phyloP scores from a whole-genome alignment of 2,797 vertebrate genomes.

The Mormyrops boulengeri region DNA sequence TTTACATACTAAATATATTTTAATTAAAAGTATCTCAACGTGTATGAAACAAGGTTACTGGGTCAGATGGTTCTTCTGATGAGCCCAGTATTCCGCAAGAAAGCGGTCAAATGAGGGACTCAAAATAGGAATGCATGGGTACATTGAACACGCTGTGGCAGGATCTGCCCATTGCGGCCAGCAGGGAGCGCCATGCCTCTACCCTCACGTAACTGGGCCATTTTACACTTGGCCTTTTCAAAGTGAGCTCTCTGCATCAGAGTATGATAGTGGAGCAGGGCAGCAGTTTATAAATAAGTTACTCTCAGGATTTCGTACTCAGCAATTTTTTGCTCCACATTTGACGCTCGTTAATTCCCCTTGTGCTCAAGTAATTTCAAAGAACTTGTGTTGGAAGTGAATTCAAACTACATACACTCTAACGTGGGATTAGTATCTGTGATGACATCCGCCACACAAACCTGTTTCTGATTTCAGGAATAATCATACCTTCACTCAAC shows the following conservation, averaged over 20 bases:
- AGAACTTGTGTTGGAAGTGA: neutral
- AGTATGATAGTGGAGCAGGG: neutral
- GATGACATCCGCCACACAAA: neutral
- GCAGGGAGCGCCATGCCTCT: neutral
- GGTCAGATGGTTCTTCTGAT: neutral
- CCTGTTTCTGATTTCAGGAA: neutral
- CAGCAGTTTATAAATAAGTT: neutral
- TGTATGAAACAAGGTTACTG: constrained; percentile 20
- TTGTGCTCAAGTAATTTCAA: neutral
- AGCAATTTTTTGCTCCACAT: neutral
- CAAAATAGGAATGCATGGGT: neutral
- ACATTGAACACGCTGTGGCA: neutral
- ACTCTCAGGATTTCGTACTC: neutral
- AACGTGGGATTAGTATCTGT: neutral
- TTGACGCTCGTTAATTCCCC: neutral
- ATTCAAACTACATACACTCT: neutral
- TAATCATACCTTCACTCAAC: neutral
- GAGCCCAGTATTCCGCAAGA: constrained; percentile 31
- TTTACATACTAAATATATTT: neutral
- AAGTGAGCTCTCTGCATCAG: neutral
- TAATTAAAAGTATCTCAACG: neutral
- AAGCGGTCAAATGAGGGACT: constrained; percentile 38
- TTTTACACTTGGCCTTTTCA: neutral
- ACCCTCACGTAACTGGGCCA: neutral
- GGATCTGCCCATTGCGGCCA: neutral